phyloP scores from a whole-genome alignment of 2,888 invertebrate species.

The Sesia bembeciformis region DNA sequence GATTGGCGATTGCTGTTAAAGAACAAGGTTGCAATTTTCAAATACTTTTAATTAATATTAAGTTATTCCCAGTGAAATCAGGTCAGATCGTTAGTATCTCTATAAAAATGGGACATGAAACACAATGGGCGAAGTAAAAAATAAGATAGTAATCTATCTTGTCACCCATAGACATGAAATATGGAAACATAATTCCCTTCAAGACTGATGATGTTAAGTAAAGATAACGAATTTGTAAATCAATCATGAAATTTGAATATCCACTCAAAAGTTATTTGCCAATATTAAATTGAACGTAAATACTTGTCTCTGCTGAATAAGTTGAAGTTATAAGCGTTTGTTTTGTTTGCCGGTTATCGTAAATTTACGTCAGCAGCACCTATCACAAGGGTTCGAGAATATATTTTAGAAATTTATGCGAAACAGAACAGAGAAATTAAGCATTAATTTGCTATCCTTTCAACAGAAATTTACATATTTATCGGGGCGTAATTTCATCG shows the following conservation, averaged over 20 bases:
- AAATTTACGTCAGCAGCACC: slow-evolving; percentile 31
- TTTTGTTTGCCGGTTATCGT: slow-evolving; percentile 29
- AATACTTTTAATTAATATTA: too few relatives aligned
- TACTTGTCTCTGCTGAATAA: slow-evolving; percentile 16
- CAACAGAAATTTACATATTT: slow-evolving; percentile 55
- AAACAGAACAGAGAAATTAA: slow-evolving; percentile 56
- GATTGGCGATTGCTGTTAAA: too few relatives aligned
- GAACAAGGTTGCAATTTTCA: too few relatives aligned
- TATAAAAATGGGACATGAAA: too few relatives aligned
- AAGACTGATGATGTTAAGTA: background rate
- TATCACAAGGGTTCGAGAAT: slow-evolving; percentile 43
- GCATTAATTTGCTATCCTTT: slow-evolving; percentile 56
- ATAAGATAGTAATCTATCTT: background rate
- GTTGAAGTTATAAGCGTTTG: slow-evolving; percentile 20
- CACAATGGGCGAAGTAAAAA: too few relatives aligned
- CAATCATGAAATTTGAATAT: slow-evolving; percentile 28
- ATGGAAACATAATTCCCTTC: background rate
- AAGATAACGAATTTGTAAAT: slow-evolving; percentile 17
- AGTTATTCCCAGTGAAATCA: too few relatives aligned
- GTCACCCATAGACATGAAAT: background rate
- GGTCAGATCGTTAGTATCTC: too few relatives aligned
- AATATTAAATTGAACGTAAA: slow-evolving; percentile 28
- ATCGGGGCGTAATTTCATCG: slow-evolving; percentile 47
- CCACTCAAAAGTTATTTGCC: slow-evolving; percentile 21
- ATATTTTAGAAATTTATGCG: slow-evolving; percentile 55